These are phyloP conservation scores for Alaudala cheleensis DNA, from an alignment of 2,113 vertebrate species.

Conservation along the genomic window DNA sequence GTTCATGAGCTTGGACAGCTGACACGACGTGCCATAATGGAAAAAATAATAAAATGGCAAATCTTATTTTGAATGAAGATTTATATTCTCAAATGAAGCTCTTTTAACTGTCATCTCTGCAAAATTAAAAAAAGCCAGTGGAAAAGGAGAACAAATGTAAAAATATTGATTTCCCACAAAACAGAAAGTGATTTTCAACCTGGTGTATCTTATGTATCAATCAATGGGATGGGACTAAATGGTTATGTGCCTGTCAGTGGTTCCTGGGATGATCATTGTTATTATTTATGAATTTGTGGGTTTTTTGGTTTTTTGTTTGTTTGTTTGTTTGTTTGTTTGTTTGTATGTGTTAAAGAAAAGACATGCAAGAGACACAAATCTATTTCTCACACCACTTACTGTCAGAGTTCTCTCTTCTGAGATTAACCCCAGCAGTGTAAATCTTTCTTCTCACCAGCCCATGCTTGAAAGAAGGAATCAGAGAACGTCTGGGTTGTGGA, in stretches of 20 bases:
- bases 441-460: no score
- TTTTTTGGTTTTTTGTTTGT: neutral
- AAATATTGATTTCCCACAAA: neutral
- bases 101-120: neutral
- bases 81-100: neutral
- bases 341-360: neutral
- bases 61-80: neutral
- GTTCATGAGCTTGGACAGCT: neutral
- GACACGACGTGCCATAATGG: neutral
- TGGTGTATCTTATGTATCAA: neutral
- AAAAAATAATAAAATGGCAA: constrained; percentile 2
- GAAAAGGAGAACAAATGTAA: neutral
- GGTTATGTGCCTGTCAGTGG: neutral
- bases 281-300: neutral
- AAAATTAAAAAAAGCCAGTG: neutral
- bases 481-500: no score
- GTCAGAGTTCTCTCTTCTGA: no score
- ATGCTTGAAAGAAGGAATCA: no score
- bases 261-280: neutral
- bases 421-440: no score
- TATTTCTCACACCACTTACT: neutral
- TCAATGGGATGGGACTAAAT: neutral
- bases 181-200: neutral
- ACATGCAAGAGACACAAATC: neutral
- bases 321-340: no score